These are phyloP conservation scores for Nipponia nippon DNA, from an alignment of 2,113 vertebrate genomes.

Conservation along the genomic window DNA sequence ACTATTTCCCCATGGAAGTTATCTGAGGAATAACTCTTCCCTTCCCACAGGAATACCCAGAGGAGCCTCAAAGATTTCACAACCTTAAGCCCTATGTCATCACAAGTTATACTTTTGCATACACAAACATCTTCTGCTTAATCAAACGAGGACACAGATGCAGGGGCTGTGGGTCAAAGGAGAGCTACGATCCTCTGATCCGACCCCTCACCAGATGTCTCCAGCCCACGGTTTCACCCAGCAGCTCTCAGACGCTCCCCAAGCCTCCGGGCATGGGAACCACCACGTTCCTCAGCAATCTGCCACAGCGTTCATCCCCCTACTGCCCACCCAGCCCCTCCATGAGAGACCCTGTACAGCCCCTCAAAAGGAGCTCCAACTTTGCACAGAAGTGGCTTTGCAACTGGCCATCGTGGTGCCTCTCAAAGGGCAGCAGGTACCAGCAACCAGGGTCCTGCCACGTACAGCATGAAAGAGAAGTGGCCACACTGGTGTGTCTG, in stretches of 20 bases:
- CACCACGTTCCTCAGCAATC: neutral
- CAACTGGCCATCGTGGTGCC: too few relatives aligned
- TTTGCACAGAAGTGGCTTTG: neutral
- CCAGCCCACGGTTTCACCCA: neutral
- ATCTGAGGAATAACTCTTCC: neutral
- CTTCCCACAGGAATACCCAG: constrained; percentile 3
- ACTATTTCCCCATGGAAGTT: neutral
- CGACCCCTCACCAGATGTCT: neutral
- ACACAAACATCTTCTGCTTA: neutral
- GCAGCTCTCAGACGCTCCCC: neutral
- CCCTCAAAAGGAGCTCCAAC: neutral
- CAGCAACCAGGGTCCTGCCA: neutral
- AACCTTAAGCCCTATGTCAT: neutral
- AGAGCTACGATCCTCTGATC: neutral
- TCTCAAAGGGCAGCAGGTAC: neutral
- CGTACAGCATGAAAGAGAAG: accelerated
- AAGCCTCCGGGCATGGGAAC: neutral
- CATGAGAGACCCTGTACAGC: accelerated
- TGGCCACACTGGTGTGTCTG: neutral
- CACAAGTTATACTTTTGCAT: neutral
- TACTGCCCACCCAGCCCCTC: neutral
- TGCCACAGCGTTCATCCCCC: neutral
- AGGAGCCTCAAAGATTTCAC: constrained; percentile 12
- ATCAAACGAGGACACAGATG: accelerated
- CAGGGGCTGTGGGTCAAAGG: neutral